Base-by-base conservation (phyloP, 1,140 invertebrate species). In the Bombus pyrosoma region DNA sequence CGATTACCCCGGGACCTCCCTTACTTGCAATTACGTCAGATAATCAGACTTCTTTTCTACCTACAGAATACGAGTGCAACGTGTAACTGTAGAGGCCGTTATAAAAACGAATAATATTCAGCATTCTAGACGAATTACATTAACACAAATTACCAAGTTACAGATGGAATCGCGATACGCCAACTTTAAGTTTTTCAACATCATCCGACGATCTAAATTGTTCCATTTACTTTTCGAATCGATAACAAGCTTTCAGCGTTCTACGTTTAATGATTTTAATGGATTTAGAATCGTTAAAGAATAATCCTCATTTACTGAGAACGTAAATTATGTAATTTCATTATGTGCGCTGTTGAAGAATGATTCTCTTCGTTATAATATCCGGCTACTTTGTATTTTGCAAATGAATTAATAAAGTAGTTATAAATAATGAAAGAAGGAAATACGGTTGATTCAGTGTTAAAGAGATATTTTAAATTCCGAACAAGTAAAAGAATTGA, bases 81-180 rank as follows among this genome's bases (percentile, higher is more conserved):
- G 68, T 9, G 9, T 18, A 81, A 37, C 75, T 25, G 39, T 5
- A 28, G n/a, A 43, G 39, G 1, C 9, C 68, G 47, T 81, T 81
- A 59, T 73, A 73, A 53, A 22, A 73, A 81, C 80, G 80, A 81
- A 41, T 59, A 73, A 73, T 53, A 81, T 81, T 66, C 53, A n/a
- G 43, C 47, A 82, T 75, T 34, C 57, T 39, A 32, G 57, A 82
- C 81, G 57, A 41, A 82, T 64, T 53, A 47, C 57, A 75, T 82
- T 82, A 75, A 66, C 37, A 75, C 39, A 82, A 82, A 82, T 82
- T 75, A 39, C 39, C 4, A 32, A 15, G 71, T 75, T 75, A 39
- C 53, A 12, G 3, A 37, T 10, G 9, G n/a, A 43, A 41, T 59
- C 25, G 69, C n/a, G 22, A 74, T 22, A 41, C 6, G 10, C 12